Base-by-base conservation (phyloP, 1,140 invertebrate genomes). In the Potamilus streckersoni region DNA sequence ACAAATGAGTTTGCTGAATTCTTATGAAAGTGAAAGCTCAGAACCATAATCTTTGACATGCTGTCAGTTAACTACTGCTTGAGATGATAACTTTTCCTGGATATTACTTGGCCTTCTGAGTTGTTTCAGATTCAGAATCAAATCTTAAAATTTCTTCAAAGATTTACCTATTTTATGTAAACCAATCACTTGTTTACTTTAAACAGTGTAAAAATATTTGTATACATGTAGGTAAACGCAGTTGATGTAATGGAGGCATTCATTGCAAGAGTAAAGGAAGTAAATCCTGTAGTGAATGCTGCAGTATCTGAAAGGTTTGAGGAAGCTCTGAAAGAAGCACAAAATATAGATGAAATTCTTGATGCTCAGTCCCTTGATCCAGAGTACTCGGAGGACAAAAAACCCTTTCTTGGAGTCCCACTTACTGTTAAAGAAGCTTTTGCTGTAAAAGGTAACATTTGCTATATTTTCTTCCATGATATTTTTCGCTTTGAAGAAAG, bases 351-450 rank as follows among this genome's bases (percentile, higher is more conserved):
- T 72, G 76, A 59, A 13, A 80, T 82, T 16, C 76, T 90, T 31
- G 80, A 79, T 57, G 61, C 64, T 65, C 61, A 70, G 56, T 61
- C 76, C 27, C 63, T 58, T 55, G 62, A 75, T 71, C 80, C 83
- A 12, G 75, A 80, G 63, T 87, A 82, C 65, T 83, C 83, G 23
- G 81, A 81, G 64, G 63, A 79, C 17, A 82, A 84, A 61, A 81
- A 79, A 64, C 89, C 89, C 71, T 79, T 89, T 38, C 82, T 90
- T 60, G 89, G 88, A 23, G 87, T 90, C 19, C 89, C 89, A 16
- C 66, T 88, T 17, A 84, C 88, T 69, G 83, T 86, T n/a, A 90
- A 90, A 73, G 88, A 89, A 79, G 84, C 86, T 27, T 88, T 90
- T 83, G 79, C 74, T 64, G 73, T 85, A 14, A 85, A 85, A 85